These are phyloP conservation scores for Alsophila aescularia DNA, from an alignment of 2,888 invertebrate species.

Conservation along the genomic window DNA sequence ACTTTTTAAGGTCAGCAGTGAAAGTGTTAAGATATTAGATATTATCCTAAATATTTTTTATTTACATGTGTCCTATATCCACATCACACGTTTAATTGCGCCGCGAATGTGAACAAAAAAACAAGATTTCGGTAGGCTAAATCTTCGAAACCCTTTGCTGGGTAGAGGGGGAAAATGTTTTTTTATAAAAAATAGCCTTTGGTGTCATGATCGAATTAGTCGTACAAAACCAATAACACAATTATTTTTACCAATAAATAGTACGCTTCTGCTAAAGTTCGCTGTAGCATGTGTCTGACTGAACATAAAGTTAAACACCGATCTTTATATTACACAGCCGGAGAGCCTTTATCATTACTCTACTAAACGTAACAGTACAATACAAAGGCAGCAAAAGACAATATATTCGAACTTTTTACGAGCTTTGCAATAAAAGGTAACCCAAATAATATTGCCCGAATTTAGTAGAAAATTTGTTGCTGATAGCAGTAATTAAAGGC, in stretches of 20 bases:
- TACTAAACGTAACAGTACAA: constrained; percentile 19
- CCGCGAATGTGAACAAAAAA: no score
- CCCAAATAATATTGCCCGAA: constrained; percentile 19
- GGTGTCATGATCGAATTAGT: no score
- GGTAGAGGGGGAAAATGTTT: no score
- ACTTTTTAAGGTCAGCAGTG: no score
- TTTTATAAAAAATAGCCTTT: no score
- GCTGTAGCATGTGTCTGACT: constrained; percentile 1
- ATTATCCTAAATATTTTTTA: no score
- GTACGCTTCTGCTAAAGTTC: background rate
- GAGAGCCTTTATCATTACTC: constrained; percentile 15
- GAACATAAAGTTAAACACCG: constrained; percentile 9
- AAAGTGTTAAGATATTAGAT: no score
- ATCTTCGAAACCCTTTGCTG: no score
- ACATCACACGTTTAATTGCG: no score
- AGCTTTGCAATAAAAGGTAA: constrained; percentile 25
- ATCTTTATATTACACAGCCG: constrained; percentile 14
- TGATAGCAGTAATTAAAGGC: constrained; percentile 34
- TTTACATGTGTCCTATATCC: no score
- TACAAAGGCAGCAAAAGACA: constrained; percentile 12
- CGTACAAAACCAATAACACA: background rate
- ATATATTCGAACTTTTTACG: constrained; percentile 23
- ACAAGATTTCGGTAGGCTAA: no score
- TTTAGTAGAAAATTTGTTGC: constrained; percentile 21
- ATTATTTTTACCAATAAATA: background rate